phyloP scores from a whole-genome alignment of 2,888 invertebrate species.

The Athalia circularis region DNA sequence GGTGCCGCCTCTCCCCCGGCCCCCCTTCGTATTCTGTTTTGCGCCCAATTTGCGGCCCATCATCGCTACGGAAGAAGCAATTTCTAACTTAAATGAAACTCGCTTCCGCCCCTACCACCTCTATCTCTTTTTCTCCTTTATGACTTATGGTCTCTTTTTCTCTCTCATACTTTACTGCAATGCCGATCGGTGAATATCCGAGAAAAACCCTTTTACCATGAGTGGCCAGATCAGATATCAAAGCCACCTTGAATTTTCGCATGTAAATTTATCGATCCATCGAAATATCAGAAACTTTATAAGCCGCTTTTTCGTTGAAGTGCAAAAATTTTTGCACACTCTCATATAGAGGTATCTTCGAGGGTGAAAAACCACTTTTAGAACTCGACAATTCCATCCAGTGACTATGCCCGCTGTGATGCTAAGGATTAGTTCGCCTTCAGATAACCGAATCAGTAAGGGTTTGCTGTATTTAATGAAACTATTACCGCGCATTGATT shows the following conservation, averaged over 20 bases:
- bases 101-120: slow-evolving; percentile 51
- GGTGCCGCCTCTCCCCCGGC: slow-evolving; percentile 48
- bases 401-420: slow-evolving; percentile 40
- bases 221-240: slow-evolving; percentile 25
- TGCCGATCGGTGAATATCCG: slow-evolving; percentile 39
- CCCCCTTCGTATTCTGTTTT: slow-evolving; percentile 59
- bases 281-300: neutral
- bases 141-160: neutral
- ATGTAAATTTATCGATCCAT: slow-evolving; percentile 36
- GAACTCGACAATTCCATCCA: slow-evolving; percentile 33
- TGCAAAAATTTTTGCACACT: neutral
- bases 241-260: slow-evolving; percentile 20
- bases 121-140: slow-evolving; percentile 37
- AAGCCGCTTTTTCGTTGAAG: neutral
- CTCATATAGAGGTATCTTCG: neutral
- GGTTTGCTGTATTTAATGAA: slow-evolving; percentile 72
- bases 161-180: slow-evolving; percentile 38
- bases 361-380: slow-evolving; percentile 5
- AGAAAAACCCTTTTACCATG: slow-evolving; percentile 39
- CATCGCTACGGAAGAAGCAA: slow-evolving; percentile 75
- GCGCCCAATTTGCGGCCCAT: slow-evolving; percentile 74
- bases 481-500: slow-evolving; percentile 73
- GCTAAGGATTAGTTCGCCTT: slow-evolving; percentile 60
- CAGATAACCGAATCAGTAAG: slow-evolving; percentile 65
- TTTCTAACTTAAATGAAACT: slow-evolving; percentile 74